phyloP scores from a whole-genome alignment of 2,888 invertebrate genomes.

The Drosophila aldrichi region DNA sequence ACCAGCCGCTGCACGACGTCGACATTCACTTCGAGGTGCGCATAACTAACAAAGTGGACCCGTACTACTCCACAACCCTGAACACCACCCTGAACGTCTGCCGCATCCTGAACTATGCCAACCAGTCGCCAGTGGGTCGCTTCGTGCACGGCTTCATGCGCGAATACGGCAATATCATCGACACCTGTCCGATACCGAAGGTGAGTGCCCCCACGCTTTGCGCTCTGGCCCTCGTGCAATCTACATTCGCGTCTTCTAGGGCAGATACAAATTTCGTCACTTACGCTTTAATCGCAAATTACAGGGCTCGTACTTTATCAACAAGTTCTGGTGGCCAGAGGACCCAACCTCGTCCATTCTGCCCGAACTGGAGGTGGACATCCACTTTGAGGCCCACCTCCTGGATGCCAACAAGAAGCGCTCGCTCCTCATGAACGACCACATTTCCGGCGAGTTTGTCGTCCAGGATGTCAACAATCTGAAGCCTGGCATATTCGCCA shows the following conservation, averaged over 20 bases:
- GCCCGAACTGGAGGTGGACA: constrained; percentile 79
- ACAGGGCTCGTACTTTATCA: constrained; percentile 81
- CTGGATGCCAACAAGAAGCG: constrained; percentile 76
- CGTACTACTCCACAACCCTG: constrained; percentile 64
- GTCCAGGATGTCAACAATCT: constrained; percentile 76
- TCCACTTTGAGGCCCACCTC: constrained; percentile 62
- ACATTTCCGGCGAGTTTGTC: constrained; percentile 71
- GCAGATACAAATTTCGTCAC: constrained; percentile 49
- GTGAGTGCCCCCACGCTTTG: constrained; percentile 47
- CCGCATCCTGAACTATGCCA: constrained; percentile 70
- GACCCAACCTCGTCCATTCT: constrained; percentile 76
- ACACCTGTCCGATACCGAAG: constrained; percentile 80
- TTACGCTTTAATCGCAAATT: constrained; percentile 67
- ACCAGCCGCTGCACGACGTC: constrained; percentile 72
- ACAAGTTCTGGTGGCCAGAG: constrained; percentile 83
- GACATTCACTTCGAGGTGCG: constrained; percentile 74
- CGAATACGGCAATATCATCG: constrained; percentile 76
- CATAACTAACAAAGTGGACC: constrained; percentile 74
- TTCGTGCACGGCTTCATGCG: constrained; percentile 72
- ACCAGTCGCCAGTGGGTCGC: constrained; percentile 77
- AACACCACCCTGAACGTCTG: constrained; percentile 82
- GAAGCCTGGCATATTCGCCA: constrained; percentile 74
- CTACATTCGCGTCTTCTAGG: constrained; percentile 46
- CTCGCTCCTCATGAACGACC: constrained; percentile 75
- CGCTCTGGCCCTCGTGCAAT: neutral